Conservation (phyloP, 2,797 vertebrate species). For the Chanos chanos region DNA sequence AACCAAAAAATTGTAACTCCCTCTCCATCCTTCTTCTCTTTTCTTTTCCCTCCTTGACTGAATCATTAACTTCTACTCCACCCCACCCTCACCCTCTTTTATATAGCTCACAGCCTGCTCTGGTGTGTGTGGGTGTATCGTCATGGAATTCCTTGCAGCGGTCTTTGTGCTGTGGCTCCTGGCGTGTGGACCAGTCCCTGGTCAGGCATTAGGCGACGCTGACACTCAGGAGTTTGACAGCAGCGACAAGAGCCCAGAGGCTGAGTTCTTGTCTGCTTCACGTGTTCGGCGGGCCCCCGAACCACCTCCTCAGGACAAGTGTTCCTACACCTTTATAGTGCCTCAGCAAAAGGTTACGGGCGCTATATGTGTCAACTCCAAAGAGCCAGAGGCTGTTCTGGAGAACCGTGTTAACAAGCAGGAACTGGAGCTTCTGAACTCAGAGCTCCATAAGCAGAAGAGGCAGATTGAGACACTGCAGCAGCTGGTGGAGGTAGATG, state of each 20-base stretch:
- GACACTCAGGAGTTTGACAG: conserved; percentile 76
- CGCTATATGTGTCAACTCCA: conserved; percentile 96
- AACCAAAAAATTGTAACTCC: background rate
- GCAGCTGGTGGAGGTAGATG: conserved; percentile 96
- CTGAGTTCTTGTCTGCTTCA: conserved; percentile 82
- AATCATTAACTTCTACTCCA: too few species aligned
- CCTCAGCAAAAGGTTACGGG: conserved; percentile 96
- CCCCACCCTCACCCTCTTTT: background rate
- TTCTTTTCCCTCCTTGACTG: background rate
- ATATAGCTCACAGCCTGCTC: conserved; percentile 14
- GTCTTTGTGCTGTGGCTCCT: conserved; percentile 66
- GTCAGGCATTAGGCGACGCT: conserved; percentile 37
- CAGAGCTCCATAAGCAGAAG: conserved; percentile 94
- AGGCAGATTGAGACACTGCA: conserved; percentile 95
- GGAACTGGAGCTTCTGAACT: conserved; percentile 90
- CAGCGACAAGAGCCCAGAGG: conserved; percentile 71
- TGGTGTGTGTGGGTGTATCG: conserved; percentile 44
- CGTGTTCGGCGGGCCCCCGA: conserved; percentile 75
- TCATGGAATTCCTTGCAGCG: conserved; percentile 65
- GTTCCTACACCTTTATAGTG: conserved; percentile 97
- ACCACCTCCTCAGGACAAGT: conserved; percentile 77
- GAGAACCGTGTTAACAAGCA: conserved; percentile 93
- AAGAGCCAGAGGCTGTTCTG: conserved; percentile 85
- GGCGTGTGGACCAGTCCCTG: conserved; percentile 52
- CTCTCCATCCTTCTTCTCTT: background rate